These are phyloP conservation scores for Chaetophractus vellerosus DNA, from an alignment of 2,797 vertebrate species.

Conservation along the genomic window DNA sequence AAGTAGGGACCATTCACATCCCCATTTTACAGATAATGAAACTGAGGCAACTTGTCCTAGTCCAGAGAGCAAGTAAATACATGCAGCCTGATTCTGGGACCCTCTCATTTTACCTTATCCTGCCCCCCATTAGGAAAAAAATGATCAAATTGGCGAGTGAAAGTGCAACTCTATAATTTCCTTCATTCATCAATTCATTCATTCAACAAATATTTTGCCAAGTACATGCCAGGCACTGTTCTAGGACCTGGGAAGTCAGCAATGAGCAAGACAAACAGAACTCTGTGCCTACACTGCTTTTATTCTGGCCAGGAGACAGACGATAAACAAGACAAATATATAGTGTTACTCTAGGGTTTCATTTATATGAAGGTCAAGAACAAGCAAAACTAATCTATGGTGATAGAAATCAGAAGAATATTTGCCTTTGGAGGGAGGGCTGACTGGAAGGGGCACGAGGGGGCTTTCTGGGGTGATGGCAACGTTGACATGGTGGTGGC, in stretches of 20 bases:
- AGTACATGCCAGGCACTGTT: background rate
- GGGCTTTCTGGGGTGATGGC: background rate
- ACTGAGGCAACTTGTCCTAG: background rate
- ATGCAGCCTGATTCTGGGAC: background rate
- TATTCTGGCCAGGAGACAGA: background rate
- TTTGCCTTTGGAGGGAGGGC: background rate
- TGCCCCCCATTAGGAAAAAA: background rate
- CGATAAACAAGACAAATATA: background rate
- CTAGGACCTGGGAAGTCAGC: background rate
- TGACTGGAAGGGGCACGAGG: fast-evolving
- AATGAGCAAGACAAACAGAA: background rate
- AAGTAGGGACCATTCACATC: background rate
- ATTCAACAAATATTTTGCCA: background rate
- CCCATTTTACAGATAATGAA: background rate
- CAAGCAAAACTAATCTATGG: background rate
- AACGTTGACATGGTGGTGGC: too few relatives aligned
- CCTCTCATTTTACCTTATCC: background rate
- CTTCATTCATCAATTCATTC: background rate
- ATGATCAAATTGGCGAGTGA: background rate
- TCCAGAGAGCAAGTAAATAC: background rate
- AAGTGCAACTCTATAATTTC: background rate
- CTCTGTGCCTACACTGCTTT: fast-evolving
- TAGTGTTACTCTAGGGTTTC: background rate
- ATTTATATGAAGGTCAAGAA: background rate
- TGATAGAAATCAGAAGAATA: background rate